phyloP scores from a whole-genome alignment of 2,113 vertebrate species.

The Scytalopus superciliaris region DNA sequence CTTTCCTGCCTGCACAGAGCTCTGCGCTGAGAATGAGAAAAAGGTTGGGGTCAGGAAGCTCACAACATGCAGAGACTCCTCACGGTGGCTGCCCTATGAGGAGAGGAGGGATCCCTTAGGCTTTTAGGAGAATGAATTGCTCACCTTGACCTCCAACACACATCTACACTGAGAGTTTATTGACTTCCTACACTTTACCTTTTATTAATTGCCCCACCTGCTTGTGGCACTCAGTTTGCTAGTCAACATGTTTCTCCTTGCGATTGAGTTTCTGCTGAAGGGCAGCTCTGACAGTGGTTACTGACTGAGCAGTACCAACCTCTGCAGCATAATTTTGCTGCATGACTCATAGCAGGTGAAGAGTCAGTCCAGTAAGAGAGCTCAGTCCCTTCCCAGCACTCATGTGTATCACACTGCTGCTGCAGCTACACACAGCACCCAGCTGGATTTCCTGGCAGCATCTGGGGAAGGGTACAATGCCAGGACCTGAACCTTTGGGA shows the following conservation, averaged over 20 bases:
- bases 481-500: not conserved
- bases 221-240: not conserved
- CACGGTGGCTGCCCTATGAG: accelerated
- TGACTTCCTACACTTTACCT: not conserved
- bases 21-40: not conserved
- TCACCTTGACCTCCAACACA: not conserved
- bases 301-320: not conserved
- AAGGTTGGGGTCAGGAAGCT: not conserved
- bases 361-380: not conserved
- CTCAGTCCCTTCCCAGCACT: not conserved
- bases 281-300: not conserved
- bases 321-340: not conserved
- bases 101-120: not conserved
- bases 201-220: not conserved
- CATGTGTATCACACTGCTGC: not conserved
- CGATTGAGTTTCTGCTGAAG: not conserved
- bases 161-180: not conserved
- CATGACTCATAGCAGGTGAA: not conserved
- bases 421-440: not conserved
- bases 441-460: not conserved
- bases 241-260: not conserved
- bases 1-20: not conserved
- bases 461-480: not conserved
- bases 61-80: not conserved
- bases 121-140: not conserved